phyloP scores from a whole-genome alignment of 2,888 invertebrate species.

The Matsumyia berberina region DNA sequence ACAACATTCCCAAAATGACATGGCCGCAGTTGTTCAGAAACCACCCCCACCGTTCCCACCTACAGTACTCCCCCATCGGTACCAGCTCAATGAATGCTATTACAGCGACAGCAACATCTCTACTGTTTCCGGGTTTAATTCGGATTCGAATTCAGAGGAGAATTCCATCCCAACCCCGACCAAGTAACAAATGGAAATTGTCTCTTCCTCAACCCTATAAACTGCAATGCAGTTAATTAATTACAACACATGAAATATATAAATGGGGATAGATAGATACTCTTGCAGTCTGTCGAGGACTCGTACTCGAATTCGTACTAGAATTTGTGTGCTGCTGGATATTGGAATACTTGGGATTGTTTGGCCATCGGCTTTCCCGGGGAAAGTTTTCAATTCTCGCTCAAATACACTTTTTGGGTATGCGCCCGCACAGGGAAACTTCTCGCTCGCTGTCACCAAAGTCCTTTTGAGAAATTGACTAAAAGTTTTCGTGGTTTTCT shows the following conservation, averaged over 20 bases:
- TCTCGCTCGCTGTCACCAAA: constrained; percentile 67
- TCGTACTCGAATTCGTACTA: background rate
- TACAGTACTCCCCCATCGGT: constrained; percentile 42
- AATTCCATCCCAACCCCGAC: constrained; percentile 36
- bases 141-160: constrained; percentile 57
- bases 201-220: constrained; percentile 40
- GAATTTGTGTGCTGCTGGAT: constrained; percentile 55
- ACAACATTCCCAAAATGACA: constrained; percentile 71
- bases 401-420: constrained; percentile 55
- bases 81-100: constrained; percentile 58
- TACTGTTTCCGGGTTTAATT: constrained; percentile 69
- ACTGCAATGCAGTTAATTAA: constrained; percentile 76
- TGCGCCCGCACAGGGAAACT: constrained; percentile 45
- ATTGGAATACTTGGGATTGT: constrained; percentile 74
- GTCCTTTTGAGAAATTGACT: constrained; percentile 73
- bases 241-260: constrained; percentile 75
- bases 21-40: constrained; percentile 69
- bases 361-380: constrained; percentile 62
- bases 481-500: constrained; percentile 72
- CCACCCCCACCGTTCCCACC: constrained; percentile 15
- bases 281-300: background rate
- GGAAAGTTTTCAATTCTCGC: constrained; percentile 59
- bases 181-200: constrained; percentile 66
- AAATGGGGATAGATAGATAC: constrained; percentile 56
- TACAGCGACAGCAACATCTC: constrained; percentile 68